Evolutionary conservation across 2,797 vertebrate species (phyloP), one percentile per base, ranked within the genome.

Genomic region (Gobionotothen gibberifrons): DNA sequence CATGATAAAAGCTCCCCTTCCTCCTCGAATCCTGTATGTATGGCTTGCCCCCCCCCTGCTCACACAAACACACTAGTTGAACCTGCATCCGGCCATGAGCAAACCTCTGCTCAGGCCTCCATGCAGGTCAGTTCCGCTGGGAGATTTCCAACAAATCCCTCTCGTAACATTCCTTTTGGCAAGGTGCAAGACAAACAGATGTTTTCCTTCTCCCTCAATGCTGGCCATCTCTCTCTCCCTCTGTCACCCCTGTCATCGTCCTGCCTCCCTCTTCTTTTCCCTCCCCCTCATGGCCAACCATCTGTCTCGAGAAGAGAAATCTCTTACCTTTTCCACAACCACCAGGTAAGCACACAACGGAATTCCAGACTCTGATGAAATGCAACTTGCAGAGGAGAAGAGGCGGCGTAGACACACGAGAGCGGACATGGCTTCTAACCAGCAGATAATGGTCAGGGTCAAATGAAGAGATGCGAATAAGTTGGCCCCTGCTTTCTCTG

Each of bases 1-100:
- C 71, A 85, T 93, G 85, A 91, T 92, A 94, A 93, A 93, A 85
- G 78, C 59, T 52, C 72, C 86, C 89, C 83, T 72, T 66, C 63
- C 79, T 62, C 61, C 67, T 76, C 74, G 52, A 87, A 70, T 72
- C 66, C 68, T 65, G 66, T 73, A 81, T 85, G 72, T 76, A 75
- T 68, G 64, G 55, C 64, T 72, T 55, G 21, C 36, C 49, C 17
- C 63, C 76, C 12, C 76, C 7, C 14, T 0, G 48, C 60, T 77
- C 72, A 66, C 72, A 72, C 72, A 78, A 79, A 76, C 68, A 58
- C 57, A 78, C 58, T 29, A 68, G 74, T 65, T 69, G 64, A 77
- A 83, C 81, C 79, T 79, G 74, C 86, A 86, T 84, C 79, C 19
- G 60, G 81, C 73, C 84, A 59, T 46, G 52, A 75, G 62, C 65